Base-by-base conservation (phyloP, 2,113 vertebrate genomes). In the Stigmatopora nigra region DNA sequence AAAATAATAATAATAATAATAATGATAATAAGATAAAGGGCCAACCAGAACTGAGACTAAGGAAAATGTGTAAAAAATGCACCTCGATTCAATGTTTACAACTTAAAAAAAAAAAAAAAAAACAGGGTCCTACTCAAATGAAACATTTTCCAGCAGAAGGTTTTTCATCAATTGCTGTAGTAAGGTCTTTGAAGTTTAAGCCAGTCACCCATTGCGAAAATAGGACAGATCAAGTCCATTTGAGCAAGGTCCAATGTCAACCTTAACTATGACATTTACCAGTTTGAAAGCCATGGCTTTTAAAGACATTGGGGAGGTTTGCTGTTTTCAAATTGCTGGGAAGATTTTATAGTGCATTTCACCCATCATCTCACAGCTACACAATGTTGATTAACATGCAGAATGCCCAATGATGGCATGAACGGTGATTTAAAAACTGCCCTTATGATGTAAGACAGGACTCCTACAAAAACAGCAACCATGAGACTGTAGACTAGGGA, bases 111-210 rank as follows among this genome's bases (percentile, higher is more conserved):
- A n/a, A n/a, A n/a, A n/a, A n/a, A n/a, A n/a, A n/a, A n/a, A n/a
- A n/a, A n/a, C n/a, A n/a, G 19, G 57, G 7, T 20, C 49, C 36
- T 45, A 13, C 41, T 57, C 61, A 76, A 81, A 82, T 76, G 49
- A 79, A 73, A 61, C 55, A 51, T 69, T 73, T 85, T 85, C 68
- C 56, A 0, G 65, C 61, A 71, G 53, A 73, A 35, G 57, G 64
- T 78, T 73, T 71, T 77, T 73, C 44, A 68, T 63, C 71, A 73
- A 71, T 71, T 11, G 1, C 63, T 69, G 68, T 63, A 73, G 61
- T 68, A 53, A 65, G 22, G 62, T 51, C 63, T 56, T 56, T 70
- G 76, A 78, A 61, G 76, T 74, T 65, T 72, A 73, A 71, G 78
- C 62, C 38, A 77, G 73, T 75, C 78, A 76, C 52, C 51, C 38